These are phyloP conservation scores for Lepidonotus clava DNA, from an alignment of 2,888 invertebrate genomes.

Conservation along the genomic window DNA sequence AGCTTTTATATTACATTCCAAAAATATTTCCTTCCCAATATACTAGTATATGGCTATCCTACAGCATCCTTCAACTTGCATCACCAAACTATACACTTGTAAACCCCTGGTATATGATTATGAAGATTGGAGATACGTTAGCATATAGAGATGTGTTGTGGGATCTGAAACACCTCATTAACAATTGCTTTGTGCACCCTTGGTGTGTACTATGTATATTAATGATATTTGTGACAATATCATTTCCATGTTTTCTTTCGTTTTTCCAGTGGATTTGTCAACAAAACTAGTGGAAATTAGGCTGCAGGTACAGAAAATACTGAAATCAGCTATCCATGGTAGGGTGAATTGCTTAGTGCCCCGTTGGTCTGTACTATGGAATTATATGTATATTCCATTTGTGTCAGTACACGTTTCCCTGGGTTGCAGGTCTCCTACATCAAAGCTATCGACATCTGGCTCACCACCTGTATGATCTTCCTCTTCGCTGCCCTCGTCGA, in stretches of 20 bases:
- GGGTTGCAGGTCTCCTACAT: conserved; percentile 52
- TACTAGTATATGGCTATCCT: background rate
- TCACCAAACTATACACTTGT: background rate
- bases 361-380: background rate
- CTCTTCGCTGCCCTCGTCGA: conserved; percentile 52
- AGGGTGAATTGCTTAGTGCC: background rate
- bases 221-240: background rate
- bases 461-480: conserved; percentile 52
- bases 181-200: too few relatives aligned
- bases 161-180: too few relatives aligned
- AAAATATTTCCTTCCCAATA: background rate
- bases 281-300: background rate
- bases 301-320: background rate
- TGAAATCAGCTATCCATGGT: background rate
- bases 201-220: background rate
- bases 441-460: conserved; percentile 56
- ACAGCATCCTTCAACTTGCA: background rate
- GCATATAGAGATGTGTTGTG: too few relatives aligned
- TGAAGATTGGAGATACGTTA: background rate
- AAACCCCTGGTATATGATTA: background rate
- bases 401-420: background rate
- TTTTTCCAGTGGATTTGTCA: background rate
- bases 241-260: background rate
- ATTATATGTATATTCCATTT: background rate
- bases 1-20: background rate